A percentile compares a stretch with the other conserved stretches of the same genome.
Conservation (phyloP, 2,888 invertebrate genomes). For the Macaria liturata region DNA sequence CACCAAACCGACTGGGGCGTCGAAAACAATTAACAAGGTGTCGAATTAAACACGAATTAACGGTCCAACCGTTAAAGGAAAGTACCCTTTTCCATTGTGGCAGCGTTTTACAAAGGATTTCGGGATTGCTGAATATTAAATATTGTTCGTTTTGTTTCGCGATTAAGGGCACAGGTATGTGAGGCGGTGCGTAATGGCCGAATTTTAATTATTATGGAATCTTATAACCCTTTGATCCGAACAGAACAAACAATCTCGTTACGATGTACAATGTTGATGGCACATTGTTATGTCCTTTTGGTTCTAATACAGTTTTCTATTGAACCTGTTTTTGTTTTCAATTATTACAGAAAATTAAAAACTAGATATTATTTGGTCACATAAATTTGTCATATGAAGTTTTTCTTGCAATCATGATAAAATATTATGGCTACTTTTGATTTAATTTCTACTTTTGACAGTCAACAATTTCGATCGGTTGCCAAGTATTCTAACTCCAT, state of each 20-base stretch:
- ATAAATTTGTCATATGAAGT: too few species aligned
- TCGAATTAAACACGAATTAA: conserved; percentile 83
- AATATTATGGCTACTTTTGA: too few species aligned
- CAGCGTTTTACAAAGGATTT: conserved; percentile 77
- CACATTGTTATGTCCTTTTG: conserved; percentile 23
- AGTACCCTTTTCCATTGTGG: conserved; percentile 81
- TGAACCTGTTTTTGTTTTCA: background rate
- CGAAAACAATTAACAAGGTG: conserved; percentile 83
- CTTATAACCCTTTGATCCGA: conserved; percentile 37
- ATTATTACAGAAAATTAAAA: too few species aligned
- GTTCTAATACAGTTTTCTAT: background rate
- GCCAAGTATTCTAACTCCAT: too few species aligned
- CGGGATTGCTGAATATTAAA: conserved; percentile 80
- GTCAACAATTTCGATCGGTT: too few species aligned
- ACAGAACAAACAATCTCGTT: conserved; percentile 29
- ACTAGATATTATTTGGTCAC: too few species aligned
- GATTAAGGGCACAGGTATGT: conserved; percentile 64
- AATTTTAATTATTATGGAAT: conserved; percentile 52
- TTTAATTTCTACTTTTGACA: too few species aligned
- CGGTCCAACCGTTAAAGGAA: conserved; percentile 79
- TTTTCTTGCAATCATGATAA: too few species aligned
- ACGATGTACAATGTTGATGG: conserved; percentile 33
- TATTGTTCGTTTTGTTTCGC: conserved; percentile 76
- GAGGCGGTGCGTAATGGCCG: conserved; percentile 50
- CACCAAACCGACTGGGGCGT: conserved; percentile 78